A percentile compares a stretch with the other conserved stretches of the same genome.
phyloP scores from a whole-genome alignment of 2,888 invertebrate species.

The Xestia xanthographa region DNA sequence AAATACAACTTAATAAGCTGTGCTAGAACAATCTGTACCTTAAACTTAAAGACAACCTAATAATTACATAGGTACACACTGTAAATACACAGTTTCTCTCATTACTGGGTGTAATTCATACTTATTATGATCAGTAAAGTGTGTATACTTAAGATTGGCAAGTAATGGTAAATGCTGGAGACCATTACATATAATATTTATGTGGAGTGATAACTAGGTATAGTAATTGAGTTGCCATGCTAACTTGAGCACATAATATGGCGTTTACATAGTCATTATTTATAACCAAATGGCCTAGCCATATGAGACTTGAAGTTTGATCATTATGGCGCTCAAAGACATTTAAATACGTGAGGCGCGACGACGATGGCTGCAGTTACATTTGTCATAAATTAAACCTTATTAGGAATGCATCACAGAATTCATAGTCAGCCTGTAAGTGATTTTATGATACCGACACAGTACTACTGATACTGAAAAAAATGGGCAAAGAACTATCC shows the following conservation, averaged over 20 bases:
- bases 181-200: conserved; percentile 15
- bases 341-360: background rate
- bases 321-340: background rate
- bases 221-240: conserved; percentile 22
- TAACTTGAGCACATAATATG: conserved; percentile 21
- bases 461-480: background rate
- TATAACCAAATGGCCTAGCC: background rate
- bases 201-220: conserved; percentile 26
- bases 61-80: conserved; percentile 5
- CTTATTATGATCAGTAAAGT: conserved; percentile 20
- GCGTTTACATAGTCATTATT: conserved; percentile 14
- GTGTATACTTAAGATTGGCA: background rate
- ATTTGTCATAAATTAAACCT: conserved; percentile 2
- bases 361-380: background rate
- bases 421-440: background rate
- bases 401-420: background rate
- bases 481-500: background rate
- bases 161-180: background rate
- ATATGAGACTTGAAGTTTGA: conserved; percentile 10
- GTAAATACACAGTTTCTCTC: background rate
- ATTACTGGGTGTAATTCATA: conserved; percentile 7
- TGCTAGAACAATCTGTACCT: background rate
- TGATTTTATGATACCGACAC: background rate
- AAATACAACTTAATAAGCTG: background rate
- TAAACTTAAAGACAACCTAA: background rate